These are phyloP conservation scores for Ptilonorhynchus violaceus DNA, from an alignment of 2,113 vertebrate species.

Conservation along the genomic window DNA sequence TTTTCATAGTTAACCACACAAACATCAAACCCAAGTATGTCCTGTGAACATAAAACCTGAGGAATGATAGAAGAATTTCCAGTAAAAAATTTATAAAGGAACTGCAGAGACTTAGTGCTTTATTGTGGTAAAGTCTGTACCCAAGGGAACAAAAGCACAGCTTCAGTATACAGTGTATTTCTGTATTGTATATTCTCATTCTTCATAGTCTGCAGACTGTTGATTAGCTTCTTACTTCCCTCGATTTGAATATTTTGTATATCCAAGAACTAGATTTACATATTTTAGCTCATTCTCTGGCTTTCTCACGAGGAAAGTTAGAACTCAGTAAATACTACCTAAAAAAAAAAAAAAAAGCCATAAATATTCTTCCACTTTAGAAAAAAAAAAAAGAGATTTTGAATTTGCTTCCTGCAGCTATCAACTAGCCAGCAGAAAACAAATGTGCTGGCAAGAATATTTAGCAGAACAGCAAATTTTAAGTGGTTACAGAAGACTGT, in stretches of 20 bases:
- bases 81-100: not conserved
- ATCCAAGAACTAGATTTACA: not conserved
- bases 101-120: not conserved
- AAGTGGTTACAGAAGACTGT: not conserved
- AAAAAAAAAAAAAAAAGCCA: not conserved
- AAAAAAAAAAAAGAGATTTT: not conserved
- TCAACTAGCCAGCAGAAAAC: not conserved
- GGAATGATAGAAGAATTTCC: not conserved
- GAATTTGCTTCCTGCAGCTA: not conserved
- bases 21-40: not conserved
- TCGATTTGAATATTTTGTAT: not conserved
- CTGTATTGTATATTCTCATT: not conserved
- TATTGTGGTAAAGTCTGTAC: not conserved
- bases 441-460: constrained; percentile 22
- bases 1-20: not conserved
- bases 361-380: not conserved
- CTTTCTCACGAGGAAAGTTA: not conserved
- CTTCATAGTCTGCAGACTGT: not conserved
- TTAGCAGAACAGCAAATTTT: constrained; percentile 16
- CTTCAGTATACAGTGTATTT: not conserved
- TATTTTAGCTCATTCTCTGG: not conserved
- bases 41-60: not conserved
- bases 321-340: not conserved
- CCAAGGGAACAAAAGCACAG: not conserved
- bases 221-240: not conserved